These are phyloP conservation scores for Calyptomena viridis DNA, from an alignment of 2,113 vertebrate species.

Conservation along the genomic window DNA sequence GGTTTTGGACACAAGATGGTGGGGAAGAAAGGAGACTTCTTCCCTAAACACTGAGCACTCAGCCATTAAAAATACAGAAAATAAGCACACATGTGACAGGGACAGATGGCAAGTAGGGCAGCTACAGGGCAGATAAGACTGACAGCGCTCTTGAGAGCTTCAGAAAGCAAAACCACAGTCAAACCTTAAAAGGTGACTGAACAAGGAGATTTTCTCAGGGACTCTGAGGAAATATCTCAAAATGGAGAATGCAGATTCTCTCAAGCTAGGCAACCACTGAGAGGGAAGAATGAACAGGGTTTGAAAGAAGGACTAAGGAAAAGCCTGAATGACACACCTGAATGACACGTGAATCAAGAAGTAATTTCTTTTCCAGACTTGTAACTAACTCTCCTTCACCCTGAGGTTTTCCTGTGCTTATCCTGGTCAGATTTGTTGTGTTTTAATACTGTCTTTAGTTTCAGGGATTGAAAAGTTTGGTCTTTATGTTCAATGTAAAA, in stretches of 20 bases:
- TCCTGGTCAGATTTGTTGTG: neutral
- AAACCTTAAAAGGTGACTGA: neutral
- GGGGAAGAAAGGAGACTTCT: neutral
- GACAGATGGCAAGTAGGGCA: neutral
- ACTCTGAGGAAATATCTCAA: neutral
- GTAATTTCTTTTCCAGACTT: neutral
- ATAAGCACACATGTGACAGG: neutral
- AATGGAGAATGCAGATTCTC: neutral
- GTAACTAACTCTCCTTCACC: neutral
- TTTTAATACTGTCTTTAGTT: neutral
- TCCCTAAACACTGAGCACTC: neutral
- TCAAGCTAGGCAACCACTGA: neutral
- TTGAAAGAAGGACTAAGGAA: neutral
- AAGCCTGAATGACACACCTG: neutral
- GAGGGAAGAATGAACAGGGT: neutral
- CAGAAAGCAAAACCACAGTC: neutral
- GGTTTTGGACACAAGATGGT: neutral
- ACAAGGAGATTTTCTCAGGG: neutral
- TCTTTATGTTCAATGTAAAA: neutral
- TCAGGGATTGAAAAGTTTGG: neutral
- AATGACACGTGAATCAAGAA: neutral
- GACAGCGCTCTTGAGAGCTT: neutral
- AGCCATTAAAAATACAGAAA: neutral
- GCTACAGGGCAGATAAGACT: neutral
- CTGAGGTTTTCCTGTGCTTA: neutral